Evolutionary conservation across 2,113 vertebrate genomes (phyloP).

Genomic region (Electrona antarctica): DNA sequence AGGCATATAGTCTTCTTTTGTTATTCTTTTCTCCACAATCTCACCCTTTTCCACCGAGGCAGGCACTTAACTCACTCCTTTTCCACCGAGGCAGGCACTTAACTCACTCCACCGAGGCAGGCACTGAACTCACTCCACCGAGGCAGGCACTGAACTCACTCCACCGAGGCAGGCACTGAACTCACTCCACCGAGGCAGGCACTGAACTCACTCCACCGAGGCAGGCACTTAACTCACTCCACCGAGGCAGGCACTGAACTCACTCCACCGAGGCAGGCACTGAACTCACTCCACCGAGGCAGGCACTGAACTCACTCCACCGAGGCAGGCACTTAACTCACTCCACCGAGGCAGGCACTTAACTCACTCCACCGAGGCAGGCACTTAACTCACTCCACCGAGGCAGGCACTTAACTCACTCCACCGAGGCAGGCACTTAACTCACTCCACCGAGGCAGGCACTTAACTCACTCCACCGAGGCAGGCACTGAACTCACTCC

Average conservation of each 20-base stretch:
- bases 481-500: too few species aligned
- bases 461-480: too few species aligned
- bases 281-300: slow-evolving; percentile 25
- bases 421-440: slow-evolving; percentile 6
- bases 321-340: slow-evolving; percentile 17
- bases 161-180: slow-evolving; percentile 5
- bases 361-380: slow-evolving; percentile 16
- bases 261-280: slow-evolving; percentile 8
- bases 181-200: slow-evolving; percentile 19
- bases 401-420: slow-evolving; percentile 16
- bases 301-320: slow-evolving; percentile 6
- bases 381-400: slow-evolving; percentile 20
- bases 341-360: slow-evolving; percentile 9
- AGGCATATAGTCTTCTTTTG: slow-evolving; percentile 31
- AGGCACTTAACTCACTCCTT: neutral
- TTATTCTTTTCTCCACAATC: slow-evolving; percentile 43
- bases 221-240: neutral
- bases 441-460: slow-evolving; percentile 19
- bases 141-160: slow-evolving; percentile 16
- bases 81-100: slow-evolving; percentile 8
- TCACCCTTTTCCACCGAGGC: slow-evolving; percentile 17
- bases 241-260: too few species aligned
- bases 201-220: slow-evolving; percentile 22
- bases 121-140: slow-evolving; percentile 26
- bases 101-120: too few species aligned